Percentiles rank a stretch among this genome's conserved stretches.
phyloP scores from a whole-genome alignment of 2,797 vertebrate genomes.

The Amniataba percoides region DNA sequence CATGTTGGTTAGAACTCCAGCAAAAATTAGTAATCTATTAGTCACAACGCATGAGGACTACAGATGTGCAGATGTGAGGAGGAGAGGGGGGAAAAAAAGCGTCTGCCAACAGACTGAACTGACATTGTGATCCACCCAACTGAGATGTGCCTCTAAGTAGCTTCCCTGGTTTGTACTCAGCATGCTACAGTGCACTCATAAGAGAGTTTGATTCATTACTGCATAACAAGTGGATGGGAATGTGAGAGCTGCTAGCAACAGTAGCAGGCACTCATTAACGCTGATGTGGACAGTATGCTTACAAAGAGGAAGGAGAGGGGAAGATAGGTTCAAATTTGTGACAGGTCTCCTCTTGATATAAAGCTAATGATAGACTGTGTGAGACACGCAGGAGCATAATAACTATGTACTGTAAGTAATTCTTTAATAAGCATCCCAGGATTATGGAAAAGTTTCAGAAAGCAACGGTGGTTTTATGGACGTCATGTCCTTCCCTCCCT shows the following conservation, averaged over 20 bases:
- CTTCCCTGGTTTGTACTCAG: conserved; percentile 77
- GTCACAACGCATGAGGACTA: conserved; percentile 65
- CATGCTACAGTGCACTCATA: conserved; percentile 54
- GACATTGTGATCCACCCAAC: conserved; percentile 64
- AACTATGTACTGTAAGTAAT: conserved; percentile 23
- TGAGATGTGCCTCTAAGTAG: conserved; percentile 69
- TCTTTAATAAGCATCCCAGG: conserved; percentile 33
- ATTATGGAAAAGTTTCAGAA: conserved; percentile 35
- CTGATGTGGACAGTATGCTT: conserved; percentile 67
- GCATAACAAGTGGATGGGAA: conserved; percentile 77
- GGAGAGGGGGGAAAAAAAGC: neutral
- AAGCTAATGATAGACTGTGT: conserved; percentile 52
- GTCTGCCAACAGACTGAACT: conserved; percentile 51
- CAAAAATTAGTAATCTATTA: conserved; percentile 75
- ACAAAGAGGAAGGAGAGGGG: conserved; percentile 51
- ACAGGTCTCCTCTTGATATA: conserved; percentile 52
- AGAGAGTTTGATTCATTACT: conserved; percentile 79
- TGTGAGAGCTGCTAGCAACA: conserved; percentile 58
- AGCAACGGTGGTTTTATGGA: conserved; percentile 17
- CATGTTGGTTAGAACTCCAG: conserved; percentile 53
- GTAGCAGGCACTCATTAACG: conserved; percentile 73
- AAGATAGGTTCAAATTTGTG: conserved; percentile 53
- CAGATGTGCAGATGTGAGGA: conserved; percentile 70
- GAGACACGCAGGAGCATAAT: conserved; percentile 28
- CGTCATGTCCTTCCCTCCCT: conserved; percentile 32